Evolutionary conservation across 2,113 vertebrate species (phyloP).

Genomic region (Pygoscelis adeliae): DNA sequence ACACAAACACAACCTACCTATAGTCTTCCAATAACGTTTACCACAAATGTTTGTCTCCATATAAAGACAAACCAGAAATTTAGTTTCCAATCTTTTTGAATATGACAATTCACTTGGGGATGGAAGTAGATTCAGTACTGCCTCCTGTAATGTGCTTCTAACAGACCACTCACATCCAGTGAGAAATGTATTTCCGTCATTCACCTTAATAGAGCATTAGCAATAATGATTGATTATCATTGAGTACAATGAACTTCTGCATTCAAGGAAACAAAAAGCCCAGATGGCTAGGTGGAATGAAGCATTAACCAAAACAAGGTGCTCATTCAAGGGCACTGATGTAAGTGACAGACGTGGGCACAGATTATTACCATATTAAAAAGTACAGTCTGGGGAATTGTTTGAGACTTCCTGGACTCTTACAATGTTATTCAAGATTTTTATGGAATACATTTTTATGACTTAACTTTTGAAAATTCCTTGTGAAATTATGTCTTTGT

Average conservation of each 20-base stretch:
- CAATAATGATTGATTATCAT: not conserved
- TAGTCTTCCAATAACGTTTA: not conserved
- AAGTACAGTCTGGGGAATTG: not conserved
- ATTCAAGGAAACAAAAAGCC: not conserved
- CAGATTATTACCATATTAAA: not conserved
- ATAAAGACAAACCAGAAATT: not conserved
- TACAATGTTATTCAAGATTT: not conserved
- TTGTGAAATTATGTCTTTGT: not conserved
- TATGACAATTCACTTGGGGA: not conserved
- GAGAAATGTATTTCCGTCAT: not conserved
- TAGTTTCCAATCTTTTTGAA: not conserved
- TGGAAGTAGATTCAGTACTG: not conserved
- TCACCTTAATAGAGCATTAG: not conserved
- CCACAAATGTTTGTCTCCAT: not conserved
- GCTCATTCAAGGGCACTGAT: not conserved
- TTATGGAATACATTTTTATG: not conserved
- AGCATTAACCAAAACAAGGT: not conserved
- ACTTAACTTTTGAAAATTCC: not conserved
- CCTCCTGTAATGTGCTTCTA: not conserved
- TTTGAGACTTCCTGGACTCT: not conserved
- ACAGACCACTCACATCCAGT: not conserved
- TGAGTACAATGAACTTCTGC: not conserved
- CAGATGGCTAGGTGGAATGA: not conserved
- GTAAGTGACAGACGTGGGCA: not conserved
- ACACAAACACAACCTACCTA: not conserved